These are phyloP conservation scores for Agapornis canus DNA, from an alignment of 2,797 vertebrate genomes.

Conservation along the genomic window DNA sequence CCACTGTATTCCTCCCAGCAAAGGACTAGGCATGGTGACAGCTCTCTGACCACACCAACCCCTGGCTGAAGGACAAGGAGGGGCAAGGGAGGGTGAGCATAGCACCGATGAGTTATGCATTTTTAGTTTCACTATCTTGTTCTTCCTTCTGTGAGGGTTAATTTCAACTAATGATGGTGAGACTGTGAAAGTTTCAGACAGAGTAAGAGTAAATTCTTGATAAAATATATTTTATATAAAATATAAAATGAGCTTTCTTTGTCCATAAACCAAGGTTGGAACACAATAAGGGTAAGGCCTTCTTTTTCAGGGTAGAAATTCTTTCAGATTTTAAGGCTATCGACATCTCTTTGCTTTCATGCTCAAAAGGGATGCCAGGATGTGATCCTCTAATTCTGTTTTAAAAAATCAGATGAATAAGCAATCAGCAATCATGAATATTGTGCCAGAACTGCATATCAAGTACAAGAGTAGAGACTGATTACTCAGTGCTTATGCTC, in stretches of 20 bases:
- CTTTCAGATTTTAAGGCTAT: not conserved
- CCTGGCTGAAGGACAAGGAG: not conserved
- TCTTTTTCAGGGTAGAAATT: not conserved
- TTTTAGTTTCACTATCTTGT: rapidly evolving
- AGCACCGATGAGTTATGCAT: not conserved
- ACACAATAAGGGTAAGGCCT: not conserved
- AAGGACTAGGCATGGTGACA: not conserved
- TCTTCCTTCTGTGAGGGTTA: not conserved
- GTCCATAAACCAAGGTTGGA: not conserved
- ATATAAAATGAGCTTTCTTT: not conserved
- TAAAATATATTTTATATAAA: not conserved
- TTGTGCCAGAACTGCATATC: not conserved
- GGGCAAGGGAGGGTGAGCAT: rapidly evolving
- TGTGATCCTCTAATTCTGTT: not conserved
- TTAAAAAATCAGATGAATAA: slow-evolving; percentile 48
- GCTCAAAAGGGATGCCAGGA: not conserved
- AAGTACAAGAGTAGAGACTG: slow-evolving; percentile 8
- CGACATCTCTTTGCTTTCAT: not conserved
- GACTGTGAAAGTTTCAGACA: not conserved
- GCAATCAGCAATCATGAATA: slow-evolving; percentile 50
- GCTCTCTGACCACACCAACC: not conserved
- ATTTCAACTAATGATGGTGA: not conserved
- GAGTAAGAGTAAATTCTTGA: not conserved
- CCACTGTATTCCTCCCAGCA: not conserved
- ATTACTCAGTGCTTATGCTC: slow-evolving; percentile 20